Conservation (phyloP, 2,797 vertebrate species). For the Fratercula arctica region DNA sequence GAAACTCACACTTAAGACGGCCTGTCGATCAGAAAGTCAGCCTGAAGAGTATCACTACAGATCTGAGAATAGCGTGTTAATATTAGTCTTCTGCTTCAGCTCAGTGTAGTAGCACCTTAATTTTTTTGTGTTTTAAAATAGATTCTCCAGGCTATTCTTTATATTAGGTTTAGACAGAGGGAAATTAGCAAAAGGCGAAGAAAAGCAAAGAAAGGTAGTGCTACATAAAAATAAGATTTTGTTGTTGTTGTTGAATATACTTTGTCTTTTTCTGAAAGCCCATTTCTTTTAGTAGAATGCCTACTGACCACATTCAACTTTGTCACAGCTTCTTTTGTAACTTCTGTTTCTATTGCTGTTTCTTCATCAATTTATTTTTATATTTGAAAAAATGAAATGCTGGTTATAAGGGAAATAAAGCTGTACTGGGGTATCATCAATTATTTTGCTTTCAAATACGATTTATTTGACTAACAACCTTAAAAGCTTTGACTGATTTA, state of each 20-base stretch:
- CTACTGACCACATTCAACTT: neutral
- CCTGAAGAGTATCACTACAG: neutral
- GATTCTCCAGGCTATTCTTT: neutral
- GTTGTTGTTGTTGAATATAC: neutral
- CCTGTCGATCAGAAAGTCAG: neutral
- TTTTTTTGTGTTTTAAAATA: neutral
- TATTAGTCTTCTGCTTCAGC: neutral
- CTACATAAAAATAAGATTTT: neutral
- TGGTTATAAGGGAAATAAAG: constrained; percentile 66
- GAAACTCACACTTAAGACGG: neutral
- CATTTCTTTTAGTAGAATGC: neutral
- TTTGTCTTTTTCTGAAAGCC: neutral
- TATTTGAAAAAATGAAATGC: constrained; percentile 60
- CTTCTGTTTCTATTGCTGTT: neutral
- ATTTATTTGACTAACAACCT: constrained; percentile 69
- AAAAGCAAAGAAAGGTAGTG: neutral
- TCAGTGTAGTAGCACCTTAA: neutral
- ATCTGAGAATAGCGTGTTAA: neutral
- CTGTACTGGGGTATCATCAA: constrained; percentile 33
- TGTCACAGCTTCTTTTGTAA: neutral
- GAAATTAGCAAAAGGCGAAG: neutral
- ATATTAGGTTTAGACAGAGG: neutral
- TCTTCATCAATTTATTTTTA: constrained; percentile 50
- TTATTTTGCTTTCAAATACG: constrained; percentile 71
- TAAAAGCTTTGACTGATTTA: constrained; percentile 77